A percentile compares a stretch with the other conserved stretches of the same genome.
phyloP scores from a whole-genome alignment of 2,888 invertebrate genomes.

The Cryptocephalus moraei region DNA sequence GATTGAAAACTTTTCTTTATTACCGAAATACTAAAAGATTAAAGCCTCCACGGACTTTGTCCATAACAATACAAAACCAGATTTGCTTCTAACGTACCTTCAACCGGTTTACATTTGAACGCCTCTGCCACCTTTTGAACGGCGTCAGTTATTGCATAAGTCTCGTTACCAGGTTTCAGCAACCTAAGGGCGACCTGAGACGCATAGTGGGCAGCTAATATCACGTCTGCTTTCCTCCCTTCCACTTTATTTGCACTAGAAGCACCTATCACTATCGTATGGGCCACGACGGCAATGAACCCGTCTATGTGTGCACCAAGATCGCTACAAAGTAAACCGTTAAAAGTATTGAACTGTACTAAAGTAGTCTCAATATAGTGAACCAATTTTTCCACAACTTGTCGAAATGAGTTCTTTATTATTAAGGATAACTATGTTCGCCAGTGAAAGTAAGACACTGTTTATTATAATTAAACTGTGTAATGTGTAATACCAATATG shows the following conservation, averaged over 20 bases:
- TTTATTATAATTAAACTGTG: no score
- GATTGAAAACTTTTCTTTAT: no score
- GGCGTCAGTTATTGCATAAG: constrained; percentile 81
- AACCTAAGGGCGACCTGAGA: constrained; percentile 91
- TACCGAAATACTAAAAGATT: no score
- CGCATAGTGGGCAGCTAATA: constrained; percentile 90
- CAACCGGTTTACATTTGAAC: constrained; percentile 95
- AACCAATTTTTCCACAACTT: no score
- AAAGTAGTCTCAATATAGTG: no score
- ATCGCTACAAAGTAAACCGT: constrained; percentile 54
- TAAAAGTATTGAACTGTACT: no score
- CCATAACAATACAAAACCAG: background rate
- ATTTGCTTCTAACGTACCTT: constrained; percentile 41
- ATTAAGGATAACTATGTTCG: no score
- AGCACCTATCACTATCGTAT: constrained; percentile 84
- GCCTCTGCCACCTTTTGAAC: constrained; percentile 88
- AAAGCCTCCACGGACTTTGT: no score
- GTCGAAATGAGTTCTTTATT: no score
- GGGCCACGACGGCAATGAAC: constrained; percentile 95
- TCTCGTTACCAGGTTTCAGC: constrained; percentile 81
- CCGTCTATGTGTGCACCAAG: constrained; percentile 98
- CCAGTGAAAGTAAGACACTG: no score
- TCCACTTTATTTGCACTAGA: constrained; percentile 61
- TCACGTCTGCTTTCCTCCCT: constrained; percentile 77
- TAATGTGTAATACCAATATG: no score